Percentiles rank a stretch among this genome's conserved stretches.
phyloP scores from a whole-genome alignment of 2,888 invertebrate species.

The Tineola bisselliella region DNA sequence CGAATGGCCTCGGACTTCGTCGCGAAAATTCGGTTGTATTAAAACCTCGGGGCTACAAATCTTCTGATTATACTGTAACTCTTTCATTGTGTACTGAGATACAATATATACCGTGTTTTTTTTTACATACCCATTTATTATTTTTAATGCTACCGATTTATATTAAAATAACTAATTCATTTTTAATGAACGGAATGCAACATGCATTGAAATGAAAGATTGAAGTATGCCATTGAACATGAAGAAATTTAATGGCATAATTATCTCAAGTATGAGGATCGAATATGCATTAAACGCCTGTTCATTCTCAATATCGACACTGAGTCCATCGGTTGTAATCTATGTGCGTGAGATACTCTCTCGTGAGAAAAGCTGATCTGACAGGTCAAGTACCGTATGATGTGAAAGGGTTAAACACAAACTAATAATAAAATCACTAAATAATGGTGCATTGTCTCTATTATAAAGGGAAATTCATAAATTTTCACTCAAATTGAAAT shows the following conservation, averaged over 20 bases:
- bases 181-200: not conserved
- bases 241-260: slow-evolving; percentile 56
- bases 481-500: too few species aligned
- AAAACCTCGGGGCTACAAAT: slow-evolving; percentile 15
- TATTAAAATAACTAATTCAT: not conserved
- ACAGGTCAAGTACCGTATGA: not conserved
- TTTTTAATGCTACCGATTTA: too few species aligned
- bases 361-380: slow-evolving; percentile 6
- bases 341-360: slow-evolving; percentile 12
- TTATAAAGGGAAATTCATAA: too few species aligned
- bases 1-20: slow-evolving; percentile 26
- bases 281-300: slow-evolving; percentile 31
- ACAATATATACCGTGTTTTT: too few species aligned
- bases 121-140: too few species aligned
- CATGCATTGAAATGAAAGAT: too few species aligned
- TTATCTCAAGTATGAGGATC: slow-evolving; percentile 56
- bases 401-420: not conserved
- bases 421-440: too few species aligned
- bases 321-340: slow-evolving; percentile 7
- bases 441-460: too few species aligned
- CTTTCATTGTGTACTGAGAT: slow-evolving; percentile 30
- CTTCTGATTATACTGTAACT: slow-evolving; percentile 30
- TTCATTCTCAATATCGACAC: slow-evolving; percentile 9
- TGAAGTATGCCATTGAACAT: slow-evolving; percentile 22
- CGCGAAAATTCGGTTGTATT: slow-evolving; percentile 37